Percentiles rank a stretch among this genome's conserved stretches.
These are phyloP conservation scores for Dolomedes plantarius DNA, from an alignment of 2,888 invertebrate species.

Conservation along the genomic window DNA sequence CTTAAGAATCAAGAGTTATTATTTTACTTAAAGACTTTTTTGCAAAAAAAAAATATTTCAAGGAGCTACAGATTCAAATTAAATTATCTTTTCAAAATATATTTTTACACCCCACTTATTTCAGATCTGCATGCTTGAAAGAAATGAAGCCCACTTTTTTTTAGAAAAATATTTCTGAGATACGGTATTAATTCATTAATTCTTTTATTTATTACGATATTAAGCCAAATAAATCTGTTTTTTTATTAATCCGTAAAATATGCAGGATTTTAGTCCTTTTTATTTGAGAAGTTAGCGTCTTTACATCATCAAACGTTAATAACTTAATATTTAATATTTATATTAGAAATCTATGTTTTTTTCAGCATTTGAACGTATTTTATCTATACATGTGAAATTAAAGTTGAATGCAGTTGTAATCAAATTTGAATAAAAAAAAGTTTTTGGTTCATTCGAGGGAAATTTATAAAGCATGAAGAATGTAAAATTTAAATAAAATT, in stretches of 20 bases:
- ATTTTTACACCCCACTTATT: conserved; percentile 8
- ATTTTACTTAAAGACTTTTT: background rate
- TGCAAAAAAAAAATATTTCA: background rate
- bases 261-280: background rate
- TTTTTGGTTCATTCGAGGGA: too few species aligned
- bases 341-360: too few species aligned
- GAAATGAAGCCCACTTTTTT: background rate
- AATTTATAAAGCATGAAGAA: too few species aligned
- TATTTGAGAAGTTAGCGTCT: background rate
- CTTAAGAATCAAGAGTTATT: conserved; percentile 2
- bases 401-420: too few species aligned
- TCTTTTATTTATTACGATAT: background rate
- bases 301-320: too few species aligned
- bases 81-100: background rate
- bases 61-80: background rate
- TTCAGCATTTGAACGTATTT: too few species aligned
- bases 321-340: too few species aligned
- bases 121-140: background rate
- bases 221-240: background rate
- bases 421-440: too few species aligned
- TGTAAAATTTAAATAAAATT: too few species aligned
- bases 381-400: too few species aligned
- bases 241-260: background rate
- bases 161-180: background rate
- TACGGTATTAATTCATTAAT: background rate